Evolutionary conservation across 2,797 vertebrate species (phyloP).

Genomic region (Mormyrops boulengeri): DNA sequence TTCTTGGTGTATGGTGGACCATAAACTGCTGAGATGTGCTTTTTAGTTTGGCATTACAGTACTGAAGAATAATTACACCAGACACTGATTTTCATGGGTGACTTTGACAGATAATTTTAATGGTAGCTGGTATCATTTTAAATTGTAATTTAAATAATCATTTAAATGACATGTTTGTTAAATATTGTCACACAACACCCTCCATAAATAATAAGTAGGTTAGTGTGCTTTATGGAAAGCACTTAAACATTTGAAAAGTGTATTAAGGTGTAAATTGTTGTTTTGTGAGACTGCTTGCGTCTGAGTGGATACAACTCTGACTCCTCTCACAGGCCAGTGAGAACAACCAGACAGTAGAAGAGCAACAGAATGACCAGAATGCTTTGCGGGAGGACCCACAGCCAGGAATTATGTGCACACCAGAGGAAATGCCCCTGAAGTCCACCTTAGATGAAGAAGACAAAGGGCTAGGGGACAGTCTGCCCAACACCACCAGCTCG

Average conservation of each 20-base stretch:
- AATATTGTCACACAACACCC: background rate
- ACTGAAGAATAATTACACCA: background rate
- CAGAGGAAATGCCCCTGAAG: constrained; percentile 67
- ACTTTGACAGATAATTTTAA: background rate
- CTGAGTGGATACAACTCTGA: background rate
- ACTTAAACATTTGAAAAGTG: background rate
- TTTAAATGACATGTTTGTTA: background rate
- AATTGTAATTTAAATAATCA: background rate
- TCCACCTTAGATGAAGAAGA: constrained; percentile 65
- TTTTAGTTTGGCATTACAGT: background rate
- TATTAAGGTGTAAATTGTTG: background rate
- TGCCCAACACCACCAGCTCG: constrained; percentile 71
- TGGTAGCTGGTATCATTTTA: background rate
- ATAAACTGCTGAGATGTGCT: background rate
- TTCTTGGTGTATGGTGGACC: background rate
- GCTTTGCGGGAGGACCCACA: constrained; percentile 55
- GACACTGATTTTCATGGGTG: background rate
- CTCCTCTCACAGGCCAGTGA: constrained; percentile 29
- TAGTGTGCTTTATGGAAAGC: background rate
- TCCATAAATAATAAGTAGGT: background rate
- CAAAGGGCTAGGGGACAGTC: constrained; percentile 66
- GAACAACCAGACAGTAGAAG: constrained; percentile 53
- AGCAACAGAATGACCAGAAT: constrained; percentile 60
- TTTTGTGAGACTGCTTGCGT: background rate
- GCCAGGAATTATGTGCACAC: constrained; percentile 56